Evolutionary conservation across 2,888 invertebrate species (phyloP).

Genomic region (Cryptocheilus praepositus): DNA sequence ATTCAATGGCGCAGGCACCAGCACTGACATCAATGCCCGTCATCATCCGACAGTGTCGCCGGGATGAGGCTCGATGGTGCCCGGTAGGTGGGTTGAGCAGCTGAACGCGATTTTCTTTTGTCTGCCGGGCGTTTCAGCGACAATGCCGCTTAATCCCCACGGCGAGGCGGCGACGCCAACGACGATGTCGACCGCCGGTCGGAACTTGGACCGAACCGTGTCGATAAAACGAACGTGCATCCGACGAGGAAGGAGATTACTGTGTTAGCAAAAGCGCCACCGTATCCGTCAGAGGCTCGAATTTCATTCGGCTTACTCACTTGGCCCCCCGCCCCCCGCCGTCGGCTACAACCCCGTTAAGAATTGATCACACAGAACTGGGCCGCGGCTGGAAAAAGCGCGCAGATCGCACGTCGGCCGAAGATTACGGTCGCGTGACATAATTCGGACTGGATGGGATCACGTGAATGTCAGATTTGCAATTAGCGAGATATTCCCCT

Average conservation of each 20-base stretch:
- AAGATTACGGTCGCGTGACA: constrained; percentile 10
- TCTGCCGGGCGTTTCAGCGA: constrained; percentile 48
- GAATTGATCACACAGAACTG: constrained; percentile 33
- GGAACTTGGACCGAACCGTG: constrained; percentile 40
- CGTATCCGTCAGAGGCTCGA: constrained; percentile 21
- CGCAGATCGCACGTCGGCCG: neutral
- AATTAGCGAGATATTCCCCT: no score
- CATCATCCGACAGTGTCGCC: constrained; percentile 15
- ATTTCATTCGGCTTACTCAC: constrained; percentile 21
- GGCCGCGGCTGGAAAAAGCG: constrained; percentile 7
- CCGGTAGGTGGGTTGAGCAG: constrained; percentile 18
- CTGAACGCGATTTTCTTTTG: constrained; percentile 55
- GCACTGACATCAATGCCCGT: constrained; percentile 9
- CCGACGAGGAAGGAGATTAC: constrained; percentile 36
- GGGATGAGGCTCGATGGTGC: constrained; percentile 15
- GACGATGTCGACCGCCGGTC: constrained; percentile 15
- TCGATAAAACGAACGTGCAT: constrained; percentile 41
- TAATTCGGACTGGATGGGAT: neutral
- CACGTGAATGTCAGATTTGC: no score
- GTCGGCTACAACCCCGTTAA: constrained; percentile 31
- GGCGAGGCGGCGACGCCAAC: constrained; percentile 26
- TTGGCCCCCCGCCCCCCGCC: neutral
- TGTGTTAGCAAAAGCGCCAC: constrained; percentile 35
- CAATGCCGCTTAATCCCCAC: constrained; percentile 52
- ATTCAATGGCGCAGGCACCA: neutral